These are phyloP conservation scores for Drosophila algonquin DNA, from an alignment of 2,888 invertebrate genomes.

Conservation along the genomic window DNA sequence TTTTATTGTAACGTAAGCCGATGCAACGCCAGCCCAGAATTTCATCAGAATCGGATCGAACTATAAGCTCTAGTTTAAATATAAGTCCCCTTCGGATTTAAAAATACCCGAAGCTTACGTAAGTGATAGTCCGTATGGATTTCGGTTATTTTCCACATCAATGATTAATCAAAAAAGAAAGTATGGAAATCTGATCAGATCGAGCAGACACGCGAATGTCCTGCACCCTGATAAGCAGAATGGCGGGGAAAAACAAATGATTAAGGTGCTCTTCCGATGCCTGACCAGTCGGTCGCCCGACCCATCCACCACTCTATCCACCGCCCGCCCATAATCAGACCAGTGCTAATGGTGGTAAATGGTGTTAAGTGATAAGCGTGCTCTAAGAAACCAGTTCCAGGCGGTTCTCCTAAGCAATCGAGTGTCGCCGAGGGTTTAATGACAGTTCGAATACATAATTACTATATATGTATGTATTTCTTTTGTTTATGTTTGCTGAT, in stretches of 20 bases:
- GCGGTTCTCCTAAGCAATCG: conserved; percentile 46
- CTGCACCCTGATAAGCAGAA: conserved; percentile 45
- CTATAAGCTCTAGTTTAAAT: conserved; percentile 17
- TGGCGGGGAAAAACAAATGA: background rate
- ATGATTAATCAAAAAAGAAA: conserved; percentile 51
- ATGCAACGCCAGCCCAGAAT: conserved; percentile 47
- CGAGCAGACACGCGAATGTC: conserved; percentile 31
- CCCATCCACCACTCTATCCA: conserved; percentile 3
- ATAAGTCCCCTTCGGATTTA: conserved; percentile 21
- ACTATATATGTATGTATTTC: conserved; percentile 4
- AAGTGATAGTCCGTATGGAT: conserved; percentile 31
- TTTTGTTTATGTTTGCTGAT: conserved; percentile 46
- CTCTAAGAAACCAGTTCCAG: conserved; percentile 48
- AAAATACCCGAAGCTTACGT: conserved; percentile 20
- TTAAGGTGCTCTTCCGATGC: conserved; percentile 44
- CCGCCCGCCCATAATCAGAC: conserved; percentile 40
- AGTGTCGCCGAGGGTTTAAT: conserved; percentile 31
- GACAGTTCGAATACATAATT: conserved; percentile 42
- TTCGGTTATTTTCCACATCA: conserved; percentile 51
- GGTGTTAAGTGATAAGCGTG: conserved; percentile 36
- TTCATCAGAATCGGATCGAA: conserved; percentile 48
- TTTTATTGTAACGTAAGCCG: conserved; percentile 44
- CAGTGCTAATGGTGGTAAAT: conserved; percentile 24
- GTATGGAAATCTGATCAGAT: conserved; percentile 26
- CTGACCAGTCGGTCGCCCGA: conserved; percentile 6